Evolutionary conservation across 2,888 invertebrate genomes (phyloP).

Genomic region (Trilocha varians): DNA sequence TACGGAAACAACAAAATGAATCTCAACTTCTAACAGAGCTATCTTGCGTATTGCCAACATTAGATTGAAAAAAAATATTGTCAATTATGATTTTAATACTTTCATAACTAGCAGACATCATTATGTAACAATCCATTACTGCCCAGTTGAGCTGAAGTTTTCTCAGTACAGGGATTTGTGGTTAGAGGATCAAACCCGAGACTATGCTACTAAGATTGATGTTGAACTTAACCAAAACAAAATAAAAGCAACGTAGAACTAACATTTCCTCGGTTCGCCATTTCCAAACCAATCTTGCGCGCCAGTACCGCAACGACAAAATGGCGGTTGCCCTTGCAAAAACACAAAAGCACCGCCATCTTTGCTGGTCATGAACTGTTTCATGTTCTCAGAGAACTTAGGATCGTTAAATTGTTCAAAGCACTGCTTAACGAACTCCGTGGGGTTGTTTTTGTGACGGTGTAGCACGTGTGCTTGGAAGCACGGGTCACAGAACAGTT

Average conservation of each 20-base stretch:
- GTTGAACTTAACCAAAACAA: no score
- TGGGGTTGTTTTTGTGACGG: conserved; percentile 43
- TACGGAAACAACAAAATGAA: conserved; percentile 2
- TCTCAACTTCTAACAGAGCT: no score
- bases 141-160: no score
- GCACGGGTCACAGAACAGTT: conserved; percentile 60
- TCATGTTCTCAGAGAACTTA: conserved; percentile 44
- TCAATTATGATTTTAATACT: no score
- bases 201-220: no score
- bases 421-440: conserved; percentile 56
- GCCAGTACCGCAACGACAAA: conserved; percentile 41
- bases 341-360: conserved; percentile 44
- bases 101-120: no score
- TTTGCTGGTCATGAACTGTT: conserved; percentile 42
- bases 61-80: not conserved
- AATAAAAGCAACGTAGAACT: no score
- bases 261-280: conserved; percentile 53
- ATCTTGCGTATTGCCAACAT: not conserved
- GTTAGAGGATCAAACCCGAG: no score
- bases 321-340: conserved; percentile 42
- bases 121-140: no score
- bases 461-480: conserved; percentile 48
- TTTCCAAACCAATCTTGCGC: conserved; percentile 40
- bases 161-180: no score
- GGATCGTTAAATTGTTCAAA: conserved; percentile 57